Evolutionary conservation across 2,797 vertebrate species (phyloP).

Genomic region (Liparis tanakae): DNA sequence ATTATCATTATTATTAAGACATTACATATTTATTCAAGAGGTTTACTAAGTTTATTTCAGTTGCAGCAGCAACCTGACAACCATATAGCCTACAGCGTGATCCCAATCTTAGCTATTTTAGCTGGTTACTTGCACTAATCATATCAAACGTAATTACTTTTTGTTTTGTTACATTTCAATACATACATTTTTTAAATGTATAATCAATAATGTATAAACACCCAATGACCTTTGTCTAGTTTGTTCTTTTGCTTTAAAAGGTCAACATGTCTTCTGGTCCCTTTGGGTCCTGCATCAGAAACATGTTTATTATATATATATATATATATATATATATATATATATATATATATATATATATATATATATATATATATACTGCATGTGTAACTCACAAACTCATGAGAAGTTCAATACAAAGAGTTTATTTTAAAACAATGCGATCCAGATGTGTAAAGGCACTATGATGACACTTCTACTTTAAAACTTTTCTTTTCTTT

Average conservation of each 20-base stretch:
- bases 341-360: not conserved
- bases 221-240: not conserved
- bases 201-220: not conserved
- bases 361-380: not conserved
- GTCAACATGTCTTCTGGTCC: not conserved
- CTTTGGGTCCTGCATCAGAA: not conserved
- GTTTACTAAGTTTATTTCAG: not conserved
- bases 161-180: not conserved
- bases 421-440: constrained; percentile 32
- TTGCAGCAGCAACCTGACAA: not conserved
- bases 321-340: too few species aligned
- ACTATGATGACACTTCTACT: constrained; percentile 23
- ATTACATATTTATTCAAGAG: not conserved
- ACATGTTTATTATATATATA: not conserved
- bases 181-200: not conserved
- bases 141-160: not conserved
- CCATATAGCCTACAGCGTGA: not conserved
- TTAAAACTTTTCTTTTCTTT: constrained; percentile 24
- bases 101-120: not conserved
- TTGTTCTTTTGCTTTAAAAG: not conserved
- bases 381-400: not conserved
- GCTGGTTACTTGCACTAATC: not conserved
- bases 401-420: constrained; percentile 18
- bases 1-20: not conserved
- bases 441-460: constrained; percentile 7